Percentiles rank a stretch among this genome's conserved stretches.
These are phyloP conservation scores for Pseudorasbora parva DNA, from an alignment of 2,113 vertebrate genomes.

Conservation along the genomic window DNA sequence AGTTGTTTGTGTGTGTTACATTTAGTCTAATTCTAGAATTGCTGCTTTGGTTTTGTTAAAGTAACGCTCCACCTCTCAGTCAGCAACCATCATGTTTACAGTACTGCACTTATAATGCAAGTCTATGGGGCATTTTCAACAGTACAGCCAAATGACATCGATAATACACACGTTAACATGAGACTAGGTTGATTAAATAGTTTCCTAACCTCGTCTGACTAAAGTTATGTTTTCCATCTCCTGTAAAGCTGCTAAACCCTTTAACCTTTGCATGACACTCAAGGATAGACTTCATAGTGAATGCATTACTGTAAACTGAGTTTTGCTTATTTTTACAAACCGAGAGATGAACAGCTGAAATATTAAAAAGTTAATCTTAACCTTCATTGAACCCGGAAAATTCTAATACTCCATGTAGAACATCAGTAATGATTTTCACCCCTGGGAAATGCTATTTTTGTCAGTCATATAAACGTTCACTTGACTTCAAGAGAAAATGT, in stretches of 20 bases:
- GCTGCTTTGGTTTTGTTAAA: background rate
- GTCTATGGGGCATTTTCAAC: background rate
- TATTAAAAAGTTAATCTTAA: background rate
- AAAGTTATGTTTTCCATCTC: background rate
- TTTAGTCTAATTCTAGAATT: background rate
- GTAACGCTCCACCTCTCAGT: background rate
- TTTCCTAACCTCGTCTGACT: background rate
- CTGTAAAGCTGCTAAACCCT: background rate
- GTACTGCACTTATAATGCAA: background rate
- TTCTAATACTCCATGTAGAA: too few relatives aligned
- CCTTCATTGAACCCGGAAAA: background rate
- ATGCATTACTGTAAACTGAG: slow-evolving; percentile 3
- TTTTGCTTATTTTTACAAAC: background rate
- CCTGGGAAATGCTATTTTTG: background rate
- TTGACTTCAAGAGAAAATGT: background rate
- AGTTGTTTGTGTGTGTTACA: background rate
- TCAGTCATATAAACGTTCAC: background rate
- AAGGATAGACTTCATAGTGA: background rate
- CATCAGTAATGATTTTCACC: background rate
- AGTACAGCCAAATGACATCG: background rate
- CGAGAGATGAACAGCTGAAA: background rate
- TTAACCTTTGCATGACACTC: background rate
- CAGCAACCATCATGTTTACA: background rate
- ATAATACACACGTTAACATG: background rate
- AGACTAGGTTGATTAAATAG: background rate